Conservation (phyloP, 2,113 vertebrate species). For the Tachuris rubrigastra region DNA sequence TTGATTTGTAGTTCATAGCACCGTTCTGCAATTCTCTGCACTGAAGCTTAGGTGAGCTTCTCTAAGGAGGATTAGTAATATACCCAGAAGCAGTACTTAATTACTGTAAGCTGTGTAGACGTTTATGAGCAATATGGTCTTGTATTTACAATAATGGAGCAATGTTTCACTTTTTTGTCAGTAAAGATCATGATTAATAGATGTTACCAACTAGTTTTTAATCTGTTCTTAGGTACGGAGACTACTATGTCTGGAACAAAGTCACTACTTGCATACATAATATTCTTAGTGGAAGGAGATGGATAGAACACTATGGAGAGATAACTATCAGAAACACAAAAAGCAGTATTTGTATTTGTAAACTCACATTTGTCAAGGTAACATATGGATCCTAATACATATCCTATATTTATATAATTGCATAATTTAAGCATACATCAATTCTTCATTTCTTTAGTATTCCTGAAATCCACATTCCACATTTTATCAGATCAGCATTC, state of each 20-base stretch:
- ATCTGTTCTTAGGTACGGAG: conserved; percentile 84
- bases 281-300: conserved; percentile 95
- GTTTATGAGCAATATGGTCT: background rate
- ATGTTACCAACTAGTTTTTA: conserved; percentile 36
- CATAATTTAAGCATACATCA: background rate
- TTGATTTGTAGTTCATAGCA: background rate
- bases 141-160: background rate
- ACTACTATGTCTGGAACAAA: conserved; percentile 98
- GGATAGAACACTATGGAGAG: conserved; percentile 99
- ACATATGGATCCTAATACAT: background rate
- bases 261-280: conserved; percentile 99
- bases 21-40: background rate
- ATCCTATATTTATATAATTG: background rate
- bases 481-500: background rate
- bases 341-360: conserved; percentile 93
- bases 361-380: conserved; percentile 98
- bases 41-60: background rate
- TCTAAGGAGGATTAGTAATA: background rate
- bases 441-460: background rate
- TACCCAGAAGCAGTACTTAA: background rate
- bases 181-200: background rate
- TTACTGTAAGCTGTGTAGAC: background rate
- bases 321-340: conserved; percentile 95
- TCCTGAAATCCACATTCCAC: background rate
- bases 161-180: background rate